Evolutionary conservation across 53 echinoderm and acorn worm species (phyloP), one percentile per base, ranked within the genome.

Genomic region (Astropecten irregularis): DNA sequence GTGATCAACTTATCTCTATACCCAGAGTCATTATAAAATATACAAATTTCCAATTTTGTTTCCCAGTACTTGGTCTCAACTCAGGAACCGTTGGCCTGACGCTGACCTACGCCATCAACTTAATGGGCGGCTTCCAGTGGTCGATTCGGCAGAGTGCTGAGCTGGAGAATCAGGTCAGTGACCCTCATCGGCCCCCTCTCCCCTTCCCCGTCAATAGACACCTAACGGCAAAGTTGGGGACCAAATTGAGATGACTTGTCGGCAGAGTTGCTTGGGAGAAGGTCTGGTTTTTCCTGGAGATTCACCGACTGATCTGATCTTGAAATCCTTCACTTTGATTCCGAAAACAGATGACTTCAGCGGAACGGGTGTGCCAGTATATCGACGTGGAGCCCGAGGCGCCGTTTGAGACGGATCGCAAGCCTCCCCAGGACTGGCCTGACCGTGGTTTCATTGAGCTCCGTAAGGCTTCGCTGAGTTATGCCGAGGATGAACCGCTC

Each of bases 261-360:
- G n/a, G n/a, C n/a, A n/a, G n/a, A n/a, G n/a, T n/a, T n/a, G n/a
- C n/a, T n/a, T n/a, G n/a, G n/a, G n/a, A n/a, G n/a, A n/a, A n/a
- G n/a, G n/a, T n/a, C n/a, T n/a, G n/a, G n/a, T n/a, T n/a, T n/a
- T n/a, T n/a, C n/a, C n/a, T n/a, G n/a, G n/a, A n/a, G n/a, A n/a
- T n/a, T n/a, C n/a, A n/a, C n/a, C n/a, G n/a, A n/a, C n/a, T n/a
- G n/a, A n/a, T n/a, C n/a, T n/a, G n/a, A n/a, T n/a, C n/a, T n/a
- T n/a, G n/a, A n/a, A n/a, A n/a, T n/a, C n/a, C n/a, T n/a, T n/a
- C n/a, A n/a, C n/a, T n/a, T n/a, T n/a, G n/a, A n/a, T n/a, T n/a
- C n/a, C n/a, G n/a, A n/a, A n/a, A n/a, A n/a, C 66, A 99, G 99
- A 99, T 99, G 99, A 94, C 94, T 11, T 99, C 99, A 28, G 90